Evolutionary conservation across 2,888 invertebrate genomes (phyloP).

Genomic region (Stictocephala bisonia): DNA sequence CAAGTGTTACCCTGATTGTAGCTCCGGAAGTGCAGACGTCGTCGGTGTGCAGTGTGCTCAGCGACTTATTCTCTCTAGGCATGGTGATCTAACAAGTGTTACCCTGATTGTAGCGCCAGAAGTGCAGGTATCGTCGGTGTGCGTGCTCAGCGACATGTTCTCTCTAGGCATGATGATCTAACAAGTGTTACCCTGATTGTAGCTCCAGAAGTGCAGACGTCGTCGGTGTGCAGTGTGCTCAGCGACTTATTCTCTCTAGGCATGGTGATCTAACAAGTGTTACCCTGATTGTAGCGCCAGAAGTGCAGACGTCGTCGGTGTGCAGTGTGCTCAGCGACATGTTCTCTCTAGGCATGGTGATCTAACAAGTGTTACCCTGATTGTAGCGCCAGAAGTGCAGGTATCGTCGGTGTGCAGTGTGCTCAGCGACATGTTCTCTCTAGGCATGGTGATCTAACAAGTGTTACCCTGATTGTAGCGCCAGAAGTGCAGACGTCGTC

Average conservation of each 20-base stretch:
- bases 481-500: constrained; percentile 92
- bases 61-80: constrained; percentile 97
- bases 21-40: constrained; percentile 94
- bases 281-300: too few relatives aligned
- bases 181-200: too few relatives aligned
- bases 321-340: constrained; percentile 94
- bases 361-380: too few relatives aligned
- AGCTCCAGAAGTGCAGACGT: constrained; percentile 94
- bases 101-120: too few relatives aligned
- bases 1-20: too few relatives aligned
- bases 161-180: constrained; percentile 95
- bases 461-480: too few relatives aligned
- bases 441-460: too few relatives aligned
- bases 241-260: constrained; percentile 98
- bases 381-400: too few relatives aligned
- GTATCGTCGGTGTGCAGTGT: too few relatives aligned
- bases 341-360: constrained; percentile 95
- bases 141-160: constrained; percentile 95
- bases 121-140: constrained; percentile 83
- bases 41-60: constrained; percentile 84
- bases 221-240: constrained; percentile 83
- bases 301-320: constrained; percentile 84
- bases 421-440: too few relatives aligned
- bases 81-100: constrained; percentile 95
- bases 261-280: constrained; percentile 92